Percentiles rank a stretch among this genome's conserved stretches.
phyloP scores from a whole-genome alignment of 2,113 vertebrate genomes.

The Atherinomorus stipes region DNA sequence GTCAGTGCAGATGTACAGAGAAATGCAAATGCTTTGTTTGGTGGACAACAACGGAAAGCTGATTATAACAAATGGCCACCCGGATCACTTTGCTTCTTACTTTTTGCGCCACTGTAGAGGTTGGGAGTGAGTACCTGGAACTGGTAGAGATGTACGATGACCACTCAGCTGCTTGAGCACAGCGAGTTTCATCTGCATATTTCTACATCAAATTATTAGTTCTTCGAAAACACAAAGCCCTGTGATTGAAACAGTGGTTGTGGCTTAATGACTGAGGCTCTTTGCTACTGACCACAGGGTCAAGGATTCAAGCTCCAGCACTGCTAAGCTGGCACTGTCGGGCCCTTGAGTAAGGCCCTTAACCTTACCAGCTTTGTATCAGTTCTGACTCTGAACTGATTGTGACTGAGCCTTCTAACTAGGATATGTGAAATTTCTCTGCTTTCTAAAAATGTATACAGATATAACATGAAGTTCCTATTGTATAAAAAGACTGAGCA shows the following conservation, averaged over 20 bases:
- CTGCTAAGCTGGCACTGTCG: neutral
- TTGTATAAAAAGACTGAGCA: neutral
- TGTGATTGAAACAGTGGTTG: neutral
- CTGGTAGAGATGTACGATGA: neutral
- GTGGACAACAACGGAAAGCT: conserved; percentile 80
- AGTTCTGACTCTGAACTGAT: neutral
- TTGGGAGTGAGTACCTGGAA: conserved; percentile 22
- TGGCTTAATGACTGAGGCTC: neutral
- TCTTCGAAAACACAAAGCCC: neutral
- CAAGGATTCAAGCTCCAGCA: neutral
- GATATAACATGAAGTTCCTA: neutral
- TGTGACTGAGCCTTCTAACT: neutral
- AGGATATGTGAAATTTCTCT: neutral
- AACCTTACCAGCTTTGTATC: neutral
- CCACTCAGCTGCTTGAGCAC: no score
- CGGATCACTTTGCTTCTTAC: conserved; percentile 23
- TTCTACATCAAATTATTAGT: neutral
- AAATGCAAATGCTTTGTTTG: conserved; percentile 81
- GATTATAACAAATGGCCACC: conserved; percentile 78
- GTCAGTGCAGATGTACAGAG: conserved; percentile 73
- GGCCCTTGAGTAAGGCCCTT: neutral
- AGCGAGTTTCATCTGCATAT: no score
- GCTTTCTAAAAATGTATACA: neutral
- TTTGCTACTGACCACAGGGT: neutral
- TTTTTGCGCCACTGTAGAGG: conserved; percentile 37